These are phyloP conservation scores for Salvator merianae DNA, from an alignment of 2,113 vertebrate genomes.

Conservation along the genomic window DNA sequence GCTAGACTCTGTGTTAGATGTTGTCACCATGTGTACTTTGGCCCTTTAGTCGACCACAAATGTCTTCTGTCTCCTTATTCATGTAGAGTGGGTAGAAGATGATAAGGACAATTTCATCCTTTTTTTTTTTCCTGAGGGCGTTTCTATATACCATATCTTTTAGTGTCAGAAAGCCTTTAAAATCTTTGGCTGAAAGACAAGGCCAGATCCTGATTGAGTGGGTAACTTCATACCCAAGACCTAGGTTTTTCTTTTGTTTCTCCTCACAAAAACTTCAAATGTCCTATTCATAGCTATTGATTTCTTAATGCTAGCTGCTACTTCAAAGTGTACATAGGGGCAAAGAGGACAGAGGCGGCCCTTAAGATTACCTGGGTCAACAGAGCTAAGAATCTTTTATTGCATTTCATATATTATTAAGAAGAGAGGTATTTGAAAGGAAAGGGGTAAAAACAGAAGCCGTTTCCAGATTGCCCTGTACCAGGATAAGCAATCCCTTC, in stretches of 20 bases:
- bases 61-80: neutral
- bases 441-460: too few species aligned
- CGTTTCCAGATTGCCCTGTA: too few species aligned
- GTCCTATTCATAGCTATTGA: conserved; percentile 32
- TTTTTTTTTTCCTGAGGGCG: neutral
- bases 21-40: neutral
- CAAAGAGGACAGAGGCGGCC: conserved; percentile 34
- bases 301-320: conserved; percentile 51
- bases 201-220: neutral
- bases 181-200: neutral
- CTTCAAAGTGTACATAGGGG: conserved; percentile 55
- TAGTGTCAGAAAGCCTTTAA: neutral
- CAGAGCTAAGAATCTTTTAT: conserved; percentile 36
- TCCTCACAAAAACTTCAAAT: conserved; percentile 46
- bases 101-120: neutral
- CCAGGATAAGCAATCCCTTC: too few species aligned
- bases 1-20: neutral
- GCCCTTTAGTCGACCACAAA: neutral
- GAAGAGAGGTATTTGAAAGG: neutral
- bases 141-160: neutral
- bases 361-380: conserved; percentile 37
- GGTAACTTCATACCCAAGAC: conserved; percentile 15
- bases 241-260: conserved; percentile 32
- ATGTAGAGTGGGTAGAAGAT: neutral
- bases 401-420: conserved; percentile 33